Percentiles rank a stretch among this genome's conserved stretches.
phyloP scores from a whole-genome alignment of 2,113 vertebrate species.

The Danionella cerebrum region DNA sequence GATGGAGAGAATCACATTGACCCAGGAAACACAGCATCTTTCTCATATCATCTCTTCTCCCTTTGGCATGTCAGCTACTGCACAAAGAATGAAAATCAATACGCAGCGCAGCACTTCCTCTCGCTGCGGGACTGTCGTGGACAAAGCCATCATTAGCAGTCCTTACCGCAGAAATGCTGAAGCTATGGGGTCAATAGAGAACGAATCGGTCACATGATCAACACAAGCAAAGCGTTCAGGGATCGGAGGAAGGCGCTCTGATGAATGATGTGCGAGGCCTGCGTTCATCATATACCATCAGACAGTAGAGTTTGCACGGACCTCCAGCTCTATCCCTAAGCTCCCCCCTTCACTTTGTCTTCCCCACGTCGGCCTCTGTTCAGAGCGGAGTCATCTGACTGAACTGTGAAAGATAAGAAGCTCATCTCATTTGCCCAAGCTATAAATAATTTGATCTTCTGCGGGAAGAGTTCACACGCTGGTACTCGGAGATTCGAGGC shows the following conservation, averaged over 20 bases:
- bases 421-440: constrained; percentile 44
- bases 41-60: constrained; percentile 30
- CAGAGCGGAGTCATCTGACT: constrained; percentile 36
- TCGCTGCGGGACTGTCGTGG: constrained; percentile 45
- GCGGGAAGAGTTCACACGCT: constrained; percentile 30
- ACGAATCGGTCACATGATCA: constrained; percentile 44
- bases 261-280: no score
- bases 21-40: constrained; percentile 13
- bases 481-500: not conserved
- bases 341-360: not conserved
- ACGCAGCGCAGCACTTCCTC: constrained; percentile 33
- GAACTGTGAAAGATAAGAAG: constrained; percentile 55
- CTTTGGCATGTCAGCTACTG: constrained; percentile 48
- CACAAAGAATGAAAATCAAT: constrained; percentile 53
- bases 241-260: not conserved
- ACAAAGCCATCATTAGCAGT: constrained; percentile 50
- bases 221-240: constrained; percentile 16
- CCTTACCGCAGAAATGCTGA: constrained; percentile 39
- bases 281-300: no score
- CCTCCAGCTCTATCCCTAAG: constrained; percentile 1
- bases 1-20: not conserved
- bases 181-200: constrained; percentile 46
- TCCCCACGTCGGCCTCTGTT: constrained; percentile 23
- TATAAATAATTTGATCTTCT: constrained; percentile 65
- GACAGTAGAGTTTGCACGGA: not conserved